These are phyloP conservation scores for Priocnemis perturbator DNA, from an alignment of 2,888 invertebrate genomes.

Conservation along the genomic window DNA sequence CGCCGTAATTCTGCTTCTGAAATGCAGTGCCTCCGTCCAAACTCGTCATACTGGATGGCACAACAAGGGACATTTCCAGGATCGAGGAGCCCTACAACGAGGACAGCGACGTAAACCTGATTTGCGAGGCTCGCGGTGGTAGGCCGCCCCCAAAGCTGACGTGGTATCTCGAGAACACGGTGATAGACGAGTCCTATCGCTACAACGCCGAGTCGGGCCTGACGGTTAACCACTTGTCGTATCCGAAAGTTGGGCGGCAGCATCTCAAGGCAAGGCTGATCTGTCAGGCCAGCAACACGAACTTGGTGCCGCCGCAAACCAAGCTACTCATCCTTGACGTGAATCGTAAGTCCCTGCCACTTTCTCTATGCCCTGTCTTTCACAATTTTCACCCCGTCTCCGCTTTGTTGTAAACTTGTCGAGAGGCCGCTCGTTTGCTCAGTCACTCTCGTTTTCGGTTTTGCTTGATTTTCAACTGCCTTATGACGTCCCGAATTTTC, in stretches of 20 bases:
- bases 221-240: conserved; percentile 87
- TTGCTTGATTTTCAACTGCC: too few relatives aligned
- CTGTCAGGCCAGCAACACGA: conserved; percentile 92
- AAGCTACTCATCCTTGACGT: conserved; percentile 89
- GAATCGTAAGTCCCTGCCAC: conserved; percentile 83
- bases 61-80: conserved; percentile 82
- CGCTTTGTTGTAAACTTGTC: too few relatives aligned
- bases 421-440: too few relatives aligned
- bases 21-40: conserved; percentile 87
- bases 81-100: conserved; percentile 90
- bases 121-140: conserved; percentile 91
- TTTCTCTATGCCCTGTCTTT: neutral
- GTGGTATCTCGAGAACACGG: conserved; percentile 90
- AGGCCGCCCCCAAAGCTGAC: conserved; percentile 86
- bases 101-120: conserved; percentile 87
- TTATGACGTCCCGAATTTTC: too few relatives aligned
- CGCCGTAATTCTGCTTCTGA: too few relatives aligned
- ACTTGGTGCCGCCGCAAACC: conserved; percentile 86
- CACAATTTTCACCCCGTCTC: neutral
- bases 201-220: conserved; percentile 81
- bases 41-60: conserved; percentile 88
- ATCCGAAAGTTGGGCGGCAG: conserved; percentile 87
- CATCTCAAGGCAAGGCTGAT: conserved; percentile 89
- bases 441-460: too few relatives aligned
- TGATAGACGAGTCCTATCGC: conserved; percentile 90